Base-by-base conservation (phyloP, 1,140 invertebrate genomes). In the Telenomus remus region DNA sequence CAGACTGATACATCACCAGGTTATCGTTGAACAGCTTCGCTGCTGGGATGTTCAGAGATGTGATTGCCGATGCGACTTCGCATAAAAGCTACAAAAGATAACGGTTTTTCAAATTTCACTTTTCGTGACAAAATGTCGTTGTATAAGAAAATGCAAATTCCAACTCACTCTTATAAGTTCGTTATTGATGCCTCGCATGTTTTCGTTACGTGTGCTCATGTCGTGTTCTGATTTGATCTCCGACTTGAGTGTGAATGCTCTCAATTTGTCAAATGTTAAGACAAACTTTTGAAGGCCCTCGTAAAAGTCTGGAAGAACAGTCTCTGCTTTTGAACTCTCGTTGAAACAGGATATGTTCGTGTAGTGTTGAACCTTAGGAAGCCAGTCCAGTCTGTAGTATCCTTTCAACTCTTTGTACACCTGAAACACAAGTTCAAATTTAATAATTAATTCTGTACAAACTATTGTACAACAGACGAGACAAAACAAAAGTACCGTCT, bases 1-100 rank as follows among this genome's bases (percentile, higher is more conserved):
- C 81, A 0, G 80, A 57, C 47, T 80, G 83, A n/a, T 84, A 81
- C 14, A 82, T 84, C 0, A 85, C 78, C 0, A 85, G 73, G 44
- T 12, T 27, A 42, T 12, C 57, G 47, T 42, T 12, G 57, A 47
- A 85, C 80, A 12, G 84, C 15, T 34, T 82, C 56, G 1, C 84
- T 48, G 1, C 83, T 83, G 4, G 88, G 42, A 61, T 84, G 82
- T 13, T 79, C 8, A 61, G 7, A 34, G 34, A 4, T n/a, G 11
- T 19, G 19, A 89, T 86, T 0, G 84, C 84, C 0, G 84, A 85
- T 39, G 89, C 88, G n/a, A 89, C 87, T 61, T 89, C 88, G 76
- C 87, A 89, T 12, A 89, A 66, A 51, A 88, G 81, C 89, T 89
- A 76, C 7, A 11, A 11, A 65, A 27, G 55, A 50, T 51, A 63